Percentiles rank a stretch among this genome's conserved stretches.
These are phyloP conservation scores for Mastacembelus armatus DNA, from an alignment of 2,797 vertebrate genomes.

Conservation along the genomic window DNA sequence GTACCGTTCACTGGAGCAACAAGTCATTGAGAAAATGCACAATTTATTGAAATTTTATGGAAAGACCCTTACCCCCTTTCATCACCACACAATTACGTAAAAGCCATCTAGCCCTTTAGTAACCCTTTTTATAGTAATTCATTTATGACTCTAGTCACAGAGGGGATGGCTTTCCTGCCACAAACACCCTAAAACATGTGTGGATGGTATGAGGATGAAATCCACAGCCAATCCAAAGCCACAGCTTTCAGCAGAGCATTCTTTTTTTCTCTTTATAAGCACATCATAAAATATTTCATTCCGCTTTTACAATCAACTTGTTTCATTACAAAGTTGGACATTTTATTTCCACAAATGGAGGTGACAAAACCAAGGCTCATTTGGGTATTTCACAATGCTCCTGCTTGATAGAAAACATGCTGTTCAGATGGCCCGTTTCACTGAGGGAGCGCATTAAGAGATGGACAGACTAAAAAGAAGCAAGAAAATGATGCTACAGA, in stretches of 20 bases:
- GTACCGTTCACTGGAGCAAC: slow-evolving; percentile 57
- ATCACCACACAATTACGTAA: slow-evolving; percentile 79
- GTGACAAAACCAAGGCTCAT: slow-evolving; percentile 62
- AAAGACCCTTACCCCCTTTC: slow-evolving; percentile 73
- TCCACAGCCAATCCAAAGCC: slow-evolving; percentile 68
- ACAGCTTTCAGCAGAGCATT: slow-evolving; percentile 67
- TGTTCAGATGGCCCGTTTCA: slow-evolving; percentile 33
- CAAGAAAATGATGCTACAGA: slow-evolving; percentile 38
- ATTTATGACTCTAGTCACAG: slow-evolving; percentile 77
- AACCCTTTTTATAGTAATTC: slow-evolving; percentile 82
- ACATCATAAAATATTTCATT: slow-evolving; percentile 80
- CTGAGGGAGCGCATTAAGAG: slow-evolving; percentile 29
- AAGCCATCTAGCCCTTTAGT: slow-evolving; percentile 77
- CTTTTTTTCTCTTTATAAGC: slow-evolving; percentile 71
- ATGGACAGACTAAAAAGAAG: slow-evolving; percentile 41
- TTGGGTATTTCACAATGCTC: slow-evolving; percentile 55
- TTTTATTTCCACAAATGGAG: slow-evolving; percentile 57
- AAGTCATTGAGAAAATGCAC: slow-evolving; percentile 78
- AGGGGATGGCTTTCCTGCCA: slow-evolving; percentile 74
- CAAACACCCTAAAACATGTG: slow-evolving; percentile 84
- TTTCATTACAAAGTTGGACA: slow-evolving; percentile 74
- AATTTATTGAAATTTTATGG: slow-evolving; percentile 82
- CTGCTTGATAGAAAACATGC: slow-evolving; percentile 56
- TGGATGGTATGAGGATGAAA: slow-evolving; percentile 71
- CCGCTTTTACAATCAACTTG: slow-evolving; percentile 72